Conservation (phyloP, 2,888 invertebrate genomes). For the Nemurella pictetii region DNA sequence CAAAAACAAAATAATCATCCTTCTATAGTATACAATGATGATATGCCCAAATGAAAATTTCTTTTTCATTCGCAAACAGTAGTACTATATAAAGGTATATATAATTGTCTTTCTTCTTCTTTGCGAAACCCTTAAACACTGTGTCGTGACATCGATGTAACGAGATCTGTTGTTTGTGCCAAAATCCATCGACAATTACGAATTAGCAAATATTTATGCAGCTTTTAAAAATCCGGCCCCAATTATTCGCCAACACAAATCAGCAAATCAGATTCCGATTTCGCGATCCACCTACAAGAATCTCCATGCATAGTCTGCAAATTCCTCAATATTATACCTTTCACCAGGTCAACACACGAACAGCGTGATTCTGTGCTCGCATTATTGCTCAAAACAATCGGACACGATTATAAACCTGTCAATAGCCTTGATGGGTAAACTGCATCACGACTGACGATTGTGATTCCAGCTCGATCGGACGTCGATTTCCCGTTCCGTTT, state of each 20-base stretch:
- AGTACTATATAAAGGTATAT: not conserved
- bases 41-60: not conserved
- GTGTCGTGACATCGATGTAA: not conserved
- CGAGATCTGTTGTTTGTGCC: not conserved
- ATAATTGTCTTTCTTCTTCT: not conserved
- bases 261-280: not conserved
- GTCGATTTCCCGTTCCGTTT: not conserved
- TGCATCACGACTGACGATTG: not conserved
- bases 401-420: not conserved
- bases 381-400: not conserved
- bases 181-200: not conserved
- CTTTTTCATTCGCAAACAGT: not conserved
- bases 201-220: not conserved
- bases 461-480: not conserved
- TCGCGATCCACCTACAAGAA: not conserved
- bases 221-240: not conserved
- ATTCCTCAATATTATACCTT: not conserved
- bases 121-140: not conserved
- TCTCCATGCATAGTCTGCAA: too few relatives aligned
- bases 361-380: not conserved
- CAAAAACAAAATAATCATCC: not conserved
- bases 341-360: not conserved
- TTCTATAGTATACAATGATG: not conserved
- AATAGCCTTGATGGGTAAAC: not conserved
- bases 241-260: not conserved